Conservation (phyloP, 2,113 vertebrate genomes). For the Zosterops hypoxanthus region DNA sequence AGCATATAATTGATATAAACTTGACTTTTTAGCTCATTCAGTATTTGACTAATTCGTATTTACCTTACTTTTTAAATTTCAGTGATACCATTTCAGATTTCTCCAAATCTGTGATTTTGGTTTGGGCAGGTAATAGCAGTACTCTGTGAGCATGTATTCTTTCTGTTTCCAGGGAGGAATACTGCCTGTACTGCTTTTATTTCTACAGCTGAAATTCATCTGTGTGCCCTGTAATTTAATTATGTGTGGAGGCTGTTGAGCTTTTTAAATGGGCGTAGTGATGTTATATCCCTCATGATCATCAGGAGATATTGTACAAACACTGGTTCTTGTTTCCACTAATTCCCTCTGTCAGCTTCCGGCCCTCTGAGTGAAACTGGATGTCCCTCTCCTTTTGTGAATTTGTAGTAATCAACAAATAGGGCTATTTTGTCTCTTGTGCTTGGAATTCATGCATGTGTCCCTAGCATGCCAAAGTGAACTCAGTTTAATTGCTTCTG, state of each 20-base stretch:
- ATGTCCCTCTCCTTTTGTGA: not conserved
- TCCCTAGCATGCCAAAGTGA: not conserved
- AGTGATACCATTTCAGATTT: not conserved
- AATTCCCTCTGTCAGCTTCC: not conserved
- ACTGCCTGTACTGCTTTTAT: not conserved
- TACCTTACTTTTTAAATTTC: not conserved
- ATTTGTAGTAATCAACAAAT: not conserved
- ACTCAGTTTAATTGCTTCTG: slow-evolving; percentile 5
- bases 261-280: not conserved
- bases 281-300: not conserved
- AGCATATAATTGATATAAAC: not conserved
- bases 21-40: not conserved
- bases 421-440: not conserved
- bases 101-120: not conserved
- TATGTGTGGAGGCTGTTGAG: not conserved
- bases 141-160: not conserved
- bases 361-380: not conserved
- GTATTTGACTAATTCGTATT: not conserved
- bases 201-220: slow-evolving; percentile 14
- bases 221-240: not conserved
- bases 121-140: not conserved
- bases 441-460: not conserved
- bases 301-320: not conserved
- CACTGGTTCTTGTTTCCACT: slow-evolving; percentile 5
- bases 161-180: not conserved